A percentile compares a stretch with the other conserved stretches of the same genome.
phyloP scores from a whole-genome alignment of 1,140 invertebrate genomes.

The Eurosta solidaginis region DNA sequence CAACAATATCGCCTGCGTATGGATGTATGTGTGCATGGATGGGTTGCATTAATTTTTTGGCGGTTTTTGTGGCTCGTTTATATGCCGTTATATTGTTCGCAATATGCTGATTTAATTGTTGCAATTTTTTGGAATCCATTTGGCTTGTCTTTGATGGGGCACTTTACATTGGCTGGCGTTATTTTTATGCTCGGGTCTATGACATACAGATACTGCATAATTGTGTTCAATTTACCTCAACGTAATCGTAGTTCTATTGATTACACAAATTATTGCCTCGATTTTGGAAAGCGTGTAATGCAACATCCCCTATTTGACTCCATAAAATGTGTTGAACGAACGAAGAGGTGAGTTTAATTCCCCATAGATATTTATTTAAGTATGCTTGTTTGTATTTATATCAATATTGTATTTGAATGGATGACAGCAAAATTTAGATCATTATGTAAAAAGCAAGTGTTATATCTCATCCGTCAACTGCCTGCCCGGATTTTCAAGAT shows the following conservation, averaged over 20 bases:
- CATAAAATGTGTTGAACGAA: slow-evolving; percentile 48
- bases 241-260: slow-evolving; percentile 52
- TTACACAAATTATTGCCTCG: slow-evolving; percentile 56
- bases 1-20: not conserved
- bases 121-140: not conserved
- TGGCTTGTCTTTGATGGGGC: not conserved
- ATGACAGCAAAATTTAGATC: not conserved
- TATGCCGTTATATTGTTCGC: not conserved
- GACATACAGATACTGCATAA: slow-evolving; percentile 51
- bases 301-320: slow-evolving; percentile 50
- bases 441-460: not conserved
- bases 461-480: too few species aligned
- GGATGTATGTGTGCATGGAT: not conserved
- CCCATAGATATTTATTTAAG: not conserved
- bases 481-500: too few species aligned
- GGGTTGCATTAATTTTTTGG: not conserved
- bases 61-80: not conserved
- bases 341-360: slow-evolving; percentile 41
- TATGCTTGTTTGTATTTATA: too few species aligned
- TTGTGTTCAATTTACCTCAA: slow-evolving; percentile 55
- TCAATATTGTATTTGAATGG: too few species aligned
- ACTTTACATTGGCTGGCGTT: not conserved
- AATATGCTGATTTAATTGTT: not conserved
- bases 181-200: not conserved
- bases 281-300: slow-evolving; percentile 47